Evolutionary conservation across 30 jellyfish, hydroid and myxozoan genomes (phyloP), one percentile per base, ranked within the genome.

Genomic region (Aurelia aurita complex sp. Pacific): DNA sequence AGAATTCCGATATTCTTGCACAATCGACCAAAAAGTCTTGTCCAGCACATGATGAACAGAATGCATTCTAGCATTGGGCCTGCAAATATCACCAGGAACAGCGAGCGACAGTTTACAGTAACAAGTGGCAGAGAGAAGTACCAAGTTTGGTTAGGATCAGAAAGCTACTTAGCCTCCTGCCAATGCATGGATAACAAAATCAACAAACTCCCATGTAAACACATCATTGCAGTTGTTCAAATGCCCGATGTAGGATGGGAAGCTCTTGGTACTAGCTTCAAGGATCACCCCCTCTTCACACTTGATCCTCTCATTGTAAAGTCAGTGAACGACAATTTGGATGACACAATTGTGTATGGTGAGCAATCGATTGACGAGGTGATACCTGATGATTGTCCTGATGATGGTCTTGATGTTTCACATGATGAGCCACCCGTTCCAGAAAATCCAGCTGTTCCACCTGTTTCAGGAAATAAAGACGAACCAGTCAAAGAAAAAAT

Each of bases 221-320:
- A 77, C 53, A 57, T 77, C 70, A 43, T 50, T 73, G 68, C 83
- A 50, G 83, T 57, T 35, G 88, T 77, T 16, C 46, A 57, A 60
- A 57, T 57, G 76, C 77, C 63, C 6, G 35, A 23, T 77, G 57
- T 77, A 16, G 88, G 88, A 18, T 77, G 88, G 88, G 76, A 61
- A n/a, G 66, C 76, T 10, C 88, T 77, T 35, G 88, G 88, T 32
- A 5, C 76, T 6, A 60, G 77, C 43, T 77, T 77, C 69, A 53
- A 35, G 33, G 57, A 61, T 53, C 59, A 59, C n/a, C 88, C 88
- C 1, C 77, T 53, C 32, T 64, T 60, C 61, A 60, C 88, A 35
- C 77, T 77, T 57, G 88, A 77, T 55, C 72, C 84, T 50, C 40
- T 36, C 14, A 35, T 74, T 74, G 70, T 74, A 50, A 51, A 54